Evolutionary conservation across 2,797 vertebrate genomes (phyloP), one percentile per base, ranked within the genome.

Genomic region (Coracias cyanogaster): DNA sequence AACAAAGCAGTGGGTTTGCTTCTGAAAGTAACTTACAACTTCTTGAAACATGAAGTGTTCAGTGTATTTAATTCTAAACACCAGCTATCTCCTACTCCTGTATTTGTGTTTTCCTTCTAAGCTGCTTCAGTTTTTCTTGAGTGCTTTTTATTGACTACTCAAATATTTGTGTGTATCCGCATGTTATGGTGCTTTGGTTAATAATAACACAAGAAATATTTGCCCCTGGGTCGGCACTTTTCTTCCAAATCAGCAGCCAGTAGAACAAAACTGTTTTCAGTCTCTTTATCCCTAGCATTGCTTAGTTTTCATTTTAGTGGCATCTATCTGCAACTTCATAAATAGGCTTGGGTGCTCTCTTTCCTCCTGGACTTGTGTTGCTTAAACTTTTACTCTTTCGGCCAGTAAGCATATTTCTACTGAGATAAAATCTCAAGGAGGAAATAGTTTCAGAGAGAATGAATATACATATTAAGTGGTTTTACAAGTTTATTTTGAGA

Each of bases 391-490:
- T 84, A 65, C 48, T 80, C 62, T 88, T 91, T 93, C 33, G 78
- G 29, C 48, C 83, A 90, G 43, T 49, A 89, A 92, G 13, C 70
- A 28, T 90, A 41, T 62, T 84, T 91, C 62, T 89, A 41, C 55
- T 82, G 37, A 94, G 94, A 95, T 96, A 96, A 86, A 84, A 96
- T 97, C 93, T 94, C 48, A 88, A 72, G 43, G 77, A 94, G 94
- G 94, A 96, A 97, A 84, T 94, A 82, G 90, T 70, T 93, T 66
- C 60, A 73, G 67, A 66, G 73, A 92, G 51, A 69, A 95, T 93
- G 58, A 86, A 62, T 58, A 29, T 86, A 31, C 88, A 54, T 89
- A n/a, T 80, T 72, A 93, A 93, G 46, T 73, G 73, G 12, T 2
- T 79, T 91, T 82, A 19, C 15, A 7, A 62, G 55, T 86, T 86